These are phyloP conservation scores for Prorops nasuta DNA, from an alignment of 1,140 invertebrate genomes.

Conservation along the genomic window DNA sequence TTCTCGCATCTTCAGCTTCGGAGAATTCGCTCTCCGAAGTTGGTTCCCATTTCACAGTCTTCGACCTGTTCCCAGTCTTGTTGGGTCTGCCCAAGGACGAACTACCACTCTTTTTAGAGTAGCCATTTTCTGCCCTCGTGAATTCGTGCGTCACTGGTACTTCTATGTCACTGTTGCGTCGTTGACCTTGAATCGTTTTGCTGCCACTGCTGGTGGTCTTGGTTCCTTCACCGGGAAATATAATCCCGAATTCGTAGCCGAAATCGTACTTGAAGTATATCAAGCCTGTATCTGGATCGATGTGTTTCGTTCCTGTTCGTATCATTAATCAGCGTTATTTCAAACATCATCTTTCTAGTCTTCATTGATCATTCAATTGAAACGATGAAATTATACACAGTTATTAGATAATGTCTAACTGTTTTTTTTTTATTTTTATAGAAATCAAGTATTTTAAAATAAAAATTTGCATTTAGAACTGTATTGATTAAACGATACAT, in stretches of 20 bases:
- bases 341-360: no score
- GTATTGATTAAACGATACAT: no score
- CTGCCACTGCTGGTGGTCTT: slow-evolving; percentile 53
- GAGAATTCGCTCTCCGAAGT: slow-evolving; percentile 66
- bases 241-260: slow-evolving; percentile 76
- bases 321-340: slow-evolving; percentile 5
- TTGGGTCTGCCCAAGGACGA: background rate
- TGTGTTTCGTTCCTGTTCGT: slow-evolving; percentile 70
- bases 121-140: slow-evolving; percentile 44
- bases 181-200: slow-evolving; percentile 55
- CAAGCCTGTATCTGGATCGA: slow-evolving; percentile 73
- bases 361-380: no score
- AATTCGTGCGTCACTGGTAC: slow-evolving; percentile 66
- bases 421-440: no score
- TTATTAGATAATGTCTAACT: no score
- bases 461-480: no score
- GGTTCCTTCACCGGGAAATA: slow-evolving; percentile 68
- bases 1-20: slow-evolving; percentile 55
- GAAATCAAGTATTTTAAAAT: no score
- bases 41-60: slow-evolving; percentile 65
- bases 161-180: slow-evolving; percentile 59
- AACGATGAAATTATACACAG: no score
- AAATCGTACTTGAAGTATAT: slow-evolving; percentile 85
- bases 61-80: slow-evolving; percentile 40
- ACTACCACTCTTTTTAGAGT: slow-evolving; percentile 18